These are phyloP conservation scores for Enteromius argenteus DNA, from an alignment of 2,797 vertebrate genomes.

Conservation along the genomic window DNA sequence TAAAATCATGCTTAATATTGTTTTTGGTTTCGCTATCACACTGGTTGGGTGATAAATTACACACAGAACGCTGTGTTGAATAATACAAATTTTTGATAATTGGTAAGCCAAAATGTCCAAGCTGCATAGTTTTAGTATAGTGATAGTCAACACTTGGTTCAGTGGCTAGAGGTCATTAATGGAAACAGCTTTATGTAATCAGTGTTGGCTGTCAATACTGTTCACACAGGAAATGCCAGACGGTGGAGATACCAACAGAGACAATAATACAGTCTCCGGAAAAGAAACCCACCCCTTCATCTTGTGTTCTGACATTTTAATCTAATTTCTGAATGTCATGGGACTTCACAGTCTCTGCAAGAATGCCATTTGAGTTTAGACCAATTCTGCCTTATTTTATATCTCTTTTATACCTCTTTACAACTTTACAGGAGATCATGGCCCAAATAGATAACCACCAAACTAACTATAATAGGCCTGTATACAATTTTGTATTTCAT, in stretches of 20 bases:
- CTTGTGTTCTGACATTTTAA: neutral
- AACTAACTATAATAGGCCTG: neutral
- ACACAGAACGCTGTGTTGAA: neutral
- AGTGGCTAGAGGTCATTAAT: constrained; percentile 7
- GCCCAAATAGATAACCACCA: neutral
- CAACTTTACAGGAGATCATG: neutral
- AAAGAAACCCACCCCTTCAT: neutral
- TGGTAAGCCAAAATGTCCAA: neutral
- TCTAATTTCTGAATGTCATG: neutral
- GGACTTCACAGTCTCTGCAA: neutral
- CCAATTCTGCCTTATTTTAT: neutral
- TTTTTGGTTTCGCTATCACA: too few relatives aligned
- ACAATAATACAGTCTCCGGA: neutral
- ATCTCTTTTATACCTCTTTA: too few relatives aligned
- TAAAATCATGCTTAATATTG: neutral
- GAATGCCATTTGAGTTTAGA: neutral
- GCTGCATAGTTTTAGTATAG: neutral
- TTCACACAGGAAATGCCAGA: constrained; percentile 2
- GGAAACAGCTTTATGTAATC: constrained; percentile 36
- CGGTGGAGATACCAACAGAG: neutral
- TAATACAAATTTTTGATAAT: neutral
- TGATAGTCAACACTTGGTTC: neutral
- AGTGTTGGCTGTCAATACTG: neutral
- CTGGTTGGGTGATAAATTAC: neutral
- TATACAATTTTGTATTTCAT: neutral